A percentile compares a stretch with the other conserved stretches of the same genome.
These are phyloP conservation scores for Periophthalmodon schlosseri DNA, from an alignment of 2,113 vertebrate species.

Conservation along the genomic window DNA sequence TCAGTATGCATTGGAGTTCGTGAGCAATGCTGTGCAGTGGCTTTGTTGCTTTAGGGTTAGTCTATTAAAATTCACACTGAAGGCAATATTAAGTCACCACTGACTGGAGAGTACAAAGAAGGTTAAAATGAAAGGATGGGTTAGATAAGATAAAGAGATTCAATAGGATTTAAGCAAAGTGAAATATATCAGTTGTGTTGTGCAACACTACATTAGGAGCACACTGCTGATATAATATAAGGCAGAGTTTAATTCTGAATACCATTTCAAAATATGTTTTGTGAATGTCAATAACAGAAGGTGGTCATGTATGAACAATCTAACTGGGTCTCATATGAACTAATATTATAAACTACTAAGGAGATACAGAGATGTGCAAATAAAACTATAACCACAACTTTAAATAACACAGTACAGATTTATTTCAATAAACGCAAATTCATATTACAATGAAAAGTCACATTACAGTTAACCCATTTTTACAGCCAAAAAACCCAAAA, in stretches of 20 bases:
- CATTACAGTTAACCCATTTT: too few species aligned
- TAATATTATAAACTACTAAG: background rate
- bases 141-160: constrained; percentile 6
- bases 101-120: constrained; percentile 27
- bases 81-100: constrained; percentile 65
- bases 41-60: constrained; percentile 56
- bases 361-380: background rate
- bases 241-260: background rate
- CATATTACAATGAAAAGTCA: too few species aligned
- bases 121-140: constrained; percentile 32
- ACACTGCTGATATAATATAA: background rate
- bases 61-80: constrained; percentile 74
- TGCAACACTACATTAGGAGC: background rate
- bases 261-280: background rate
- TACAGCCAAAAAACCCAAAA: too few species aligned
- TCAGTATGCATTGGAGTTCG: constrained; percentile 50
- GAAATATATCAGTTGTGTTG: background rate
- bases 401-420: background rate
- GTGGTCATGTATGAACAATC: background rate
- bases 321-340: too few species aligned
- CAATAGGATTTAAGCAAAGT: constrained; percentile 6
- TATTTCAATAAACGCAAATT: background rate
- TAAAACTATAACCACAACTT: background rate
- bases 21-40: constrained; percentile 13
- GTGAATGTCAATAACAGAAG: background rate